phyloP scores from a whole-genome alignment of 2,113 vertebrate species.

The Sceloporus undulatus region DNA sequence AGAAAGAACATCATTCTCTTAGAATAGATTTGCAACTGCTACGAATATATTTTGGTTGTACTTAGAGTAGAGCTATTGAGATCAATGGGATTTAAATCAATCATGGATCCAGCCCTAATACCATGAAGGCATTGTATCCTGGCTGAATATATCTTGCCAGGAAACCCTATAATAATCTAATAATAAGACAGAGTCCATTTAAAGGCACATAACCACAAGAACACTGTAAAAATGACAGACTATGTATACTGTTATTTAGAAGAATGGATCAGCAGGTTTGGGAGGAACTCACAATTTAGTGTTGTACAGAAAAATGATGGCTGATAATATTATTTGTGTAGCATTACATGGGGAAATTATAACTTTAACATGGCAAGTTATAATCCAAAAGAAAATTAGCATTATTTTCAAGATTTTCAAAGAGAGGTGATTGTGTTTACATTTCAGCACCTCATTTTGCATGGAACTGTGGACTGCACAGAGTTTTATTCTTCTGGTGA shows the following conservation, averaged over 20 bases:
- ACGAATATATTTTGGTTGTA: not conserved
- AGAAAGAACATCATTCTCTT: not conserved
- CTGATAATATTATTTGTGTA: not conserved
- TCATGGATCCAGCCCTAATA: not conserved
- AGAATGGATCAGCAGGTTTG: not conserved
- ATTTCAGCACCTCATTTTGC: constrained; percentile 31
- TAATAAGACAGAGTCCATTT: too few species aligned
- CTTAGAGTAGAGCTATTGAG: not conserved
- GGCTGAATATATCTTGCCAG: too few species aligned
- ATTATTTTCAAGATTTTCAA: not conserved
- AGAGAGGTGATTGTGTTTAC: constrained; percentile 7
- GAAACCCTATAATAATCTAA: too few species aligned
- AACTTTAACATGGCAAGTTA: not conserved
- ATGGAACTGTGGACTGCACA: constrained; percentile 7
- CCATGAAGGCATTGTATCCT: too few species aligned
- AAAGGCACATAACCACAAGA: too few species aligned
- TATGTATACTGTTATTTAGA: not conserved
- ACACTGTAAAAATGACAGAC: too few species aligned
- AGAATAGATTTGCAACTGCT: not conserved
- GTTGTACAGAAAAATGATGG: not conserved
- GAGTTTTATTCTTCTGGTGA: constrained; percentile 28
- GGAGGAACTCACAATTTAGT: not conserved
- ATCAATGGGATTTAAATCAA: not conserved
- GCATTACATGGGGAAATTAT: not conserved
- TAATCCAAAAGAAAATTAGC: not conserved